Evolutionary conservation across 2,797 vertebrate species (phyloP), one percentile per base, ranked within the genome.

Genomic region (Manis crassicaudata): DNA sequence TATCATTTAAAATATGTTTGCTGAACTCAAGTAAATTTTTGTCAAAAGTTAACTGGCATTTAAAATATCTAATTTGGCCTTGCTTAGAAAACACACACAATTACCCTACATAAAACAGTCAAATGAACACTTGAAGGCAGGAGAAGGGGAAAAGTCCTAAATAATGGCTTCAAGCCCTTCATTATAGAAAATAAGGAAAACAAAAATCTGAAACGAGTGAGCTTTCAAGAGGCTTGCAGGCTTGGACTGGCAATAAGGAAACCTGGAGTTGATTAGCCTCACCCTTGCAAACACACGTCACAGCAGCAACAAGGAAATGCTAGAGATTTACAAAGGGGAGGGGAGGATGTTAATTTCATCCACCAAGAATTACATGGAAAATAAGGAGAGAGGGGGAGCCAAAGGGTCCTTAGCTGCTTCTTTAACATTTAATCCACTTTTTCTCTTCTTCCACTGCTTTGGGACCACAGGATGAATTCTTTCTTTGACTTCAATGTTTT

Each of bases 91-190:
- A 82, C 40, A 82, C 50, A 96, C 65, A 81, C 23, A 21, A 93
- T 29, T 92, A 93, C 65, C 54, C 50, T 13, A 80, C 20, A 85
- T 82, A 89, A 97, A 89, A 90, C 4, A 96, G 80, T 82, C 96
- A 96, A 96, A 94, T 93, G 96, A 98, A 95, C 91, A 96, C 92
- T 72, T 60, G 95, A 96, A 93, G 96, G 96, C 88, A 86, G 90
- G 97, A 95, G 96, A 96, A 97, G 90, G n/a, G 54, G 20, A 63
- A 85, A 90, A 94, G 37, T 70, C 90, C 96, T 72, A 90, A 98
- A 91, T 95, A 96, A 96, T 96, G 97, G 98, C 97, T 98, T 92
- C 88, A 96, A 97, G 97, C 91, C 85, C 90, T 96, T 98, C 93
- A 97, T 98, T 98, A 97, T 90, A 93, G 94, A 98, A 98, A 76